Evolutionary conservation across 2,888 invertebrate genomes (phyloP), one percentile per base, ranked within the genome.

Genomic region (Quadroppia sp.): DNA sequence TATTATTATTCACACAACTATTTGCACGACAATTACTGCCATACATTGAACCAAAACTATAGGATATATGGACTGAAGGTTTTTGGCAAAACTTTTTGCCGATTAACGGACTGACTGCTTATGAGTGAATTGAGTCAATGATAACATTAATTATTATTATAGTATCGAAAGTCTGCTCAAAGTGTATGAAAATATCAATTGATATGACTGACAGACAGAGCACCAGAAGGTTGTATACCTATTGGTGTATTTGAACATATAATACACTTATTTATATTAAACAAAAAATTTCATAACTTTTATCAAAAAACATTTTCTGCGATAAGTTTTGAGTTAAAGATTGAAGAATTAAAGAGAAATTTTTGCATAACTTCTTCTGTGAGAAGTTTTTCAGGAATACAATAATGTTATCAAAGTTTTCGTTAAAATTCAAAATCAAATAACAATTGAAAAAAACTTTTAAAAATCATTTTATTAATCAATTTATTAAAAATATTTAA

Each of bases 31-130:
- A 45, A 9, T 45, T 9, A 45, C 45, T 45, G 45, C 15, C 36
- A n/a, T n/a, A 11, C 11, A 11, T 50, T 20, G 1, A 50, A 20
- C 9, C 53, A 53, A 23, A 50, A 25, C 1, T 25, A 25, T 53
- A 53, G 53, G 53, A 53, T 53, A 53, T 53, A 53, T 25, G 53
- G 53, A 53, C 53, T 53, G 15, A 53, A 53, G 11, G 53, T 25
- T 53, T 53, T 17, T n/a, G 11, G 36, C 36, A 36, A 36, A 7
- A 36, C 11, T 45, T 45, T 45, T 11, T 36, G 36, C 4, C 11
- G 17, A 15, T 45, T 45, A 45, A 45, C 45, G 45, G 36, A 9
- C 11, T 15, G 15, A 45, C 11, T 15, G 45, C 15, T 17, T 45
- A 2, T 17, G 6, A 45, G 11, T 7, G 11, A 36, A 36, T 4